These are phyloP conservation scores for Apolygus lucorum DNA, from an alignment of 1,140 invertebrate genomes.

Conservation along the genomic window DNA sequence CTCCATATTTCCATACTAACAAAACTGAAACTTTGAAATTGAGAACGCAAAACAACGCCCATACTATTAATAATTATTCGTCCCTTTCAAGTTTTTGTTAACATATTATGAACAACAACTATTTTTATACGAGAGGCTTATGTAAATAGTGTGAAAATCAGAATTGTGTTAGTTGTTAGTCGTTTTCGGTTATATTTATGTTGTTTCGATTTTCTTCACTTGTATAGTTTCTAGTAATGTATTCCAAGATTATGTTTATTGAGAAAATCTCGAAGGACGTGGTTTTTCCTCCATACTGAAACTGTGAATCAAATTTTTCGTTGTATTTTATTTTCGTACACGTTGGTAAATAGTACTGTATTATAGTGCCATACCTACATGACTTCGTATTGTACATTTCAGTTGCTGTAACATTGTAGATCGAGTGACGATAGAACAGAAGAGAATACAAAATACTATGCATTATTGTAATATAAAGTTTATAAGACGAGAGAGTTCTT, in stretches of 20 bases:
- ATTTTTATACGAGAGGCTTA: slow-evolving; percentile 25
- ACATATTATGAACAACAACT: no score
- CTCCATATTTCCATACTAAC: no score
- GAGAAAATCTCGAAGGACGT: background rate
- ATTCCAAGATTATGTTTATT: background rate
- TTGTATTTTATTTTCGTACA: background rate
- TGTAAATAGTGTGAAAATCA: slow-evolving; percentile 20
- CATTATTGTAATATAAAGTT: slow-evolving; percentile 4
- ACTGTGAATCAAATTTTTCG: background rate
- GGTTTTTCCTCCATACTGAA: background rate
- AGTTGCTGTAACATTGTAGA: slow-evolving; percentile 19
- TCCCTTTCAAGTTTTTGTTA: no score
- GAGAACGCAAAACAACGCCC: no score
- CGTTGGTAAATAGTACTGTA: background rate
- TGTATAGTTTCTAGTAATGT: no score
- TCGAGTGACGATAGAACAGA: slow-evolving; percentile 17
- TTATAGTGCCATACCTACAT: slow-evolving; percentile 25
- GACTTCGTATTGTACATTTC: slow-evolving; percentile 22
- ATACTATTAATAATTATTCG: no score
- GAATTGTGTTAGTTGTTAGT: no score
- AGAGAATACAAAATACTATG: background rate
- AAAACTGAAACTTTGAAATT: no score
- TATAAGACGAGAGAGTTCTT: background rate
- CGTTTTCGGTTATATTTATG: no score
- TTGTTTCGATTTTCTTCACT: no score